Evolutionary conservation across 1,140 invertebrate genomes (phyloP).

Genomic region (Adoxophyes honmai): DNA sequence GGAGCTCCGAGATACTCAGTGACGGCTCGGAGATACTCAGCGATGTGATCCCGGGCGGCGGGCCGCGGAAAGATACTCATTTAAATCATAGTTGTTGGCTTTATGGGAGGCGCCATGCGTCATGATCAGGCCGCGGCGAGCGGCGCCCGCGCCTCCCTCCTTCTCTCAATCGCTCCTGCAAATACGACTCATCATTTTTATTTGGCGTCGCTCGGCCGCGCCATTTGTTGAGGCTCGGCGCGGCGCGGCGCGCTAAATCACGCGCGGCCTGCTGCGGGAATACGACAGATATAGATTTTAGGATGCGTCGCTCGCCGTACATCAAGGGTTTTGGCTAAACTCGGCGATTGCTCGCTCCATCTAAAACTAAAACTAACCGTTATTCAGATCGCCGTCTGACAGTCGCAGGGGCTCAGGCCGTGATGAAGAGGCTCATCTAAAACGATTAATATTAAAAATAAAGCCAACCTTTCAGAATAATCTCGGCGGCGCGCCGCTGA

Average conservation of each 20-base stretch:
- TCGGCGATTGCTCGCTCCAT: neutral
- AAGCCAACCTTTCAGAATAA: conserved; percentile 8
- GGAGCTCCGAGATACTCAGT: too few species aligned
- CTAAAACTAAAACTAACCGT: conserved; percentile 7
- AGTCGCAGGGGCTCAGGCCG: neutral
- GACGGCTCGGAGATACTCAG: neutral
- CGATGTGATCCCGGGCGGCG: too few species aligned
- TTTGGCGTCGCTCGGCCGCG: conserved; percentile 5
- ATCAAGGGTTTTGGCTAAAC: neutral
- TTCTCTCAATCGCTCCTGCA: neutral
- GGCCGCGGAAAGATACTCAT: too few species aligned
- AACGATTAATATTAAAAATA: conserved; percentile 12
- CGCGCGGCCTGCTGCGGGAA: neutral
- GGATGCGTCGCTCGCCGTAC: conserved; percentile 9
- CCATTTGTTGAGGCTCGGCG: conserved; percentile 8
- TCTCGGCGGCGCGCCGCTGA: neutral
- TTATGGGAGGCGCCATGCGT: too few species aligned
- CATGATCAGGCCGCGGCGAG: neutral
- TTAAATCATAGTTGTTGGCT: too few species aligned
- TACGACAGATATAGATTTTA: conserved; percentile 13
- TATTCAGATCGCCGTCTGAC: neutral
- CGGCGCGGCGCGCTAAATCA: conserved; percentile 7
- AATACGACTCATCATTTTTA: conserved; percentile 16
- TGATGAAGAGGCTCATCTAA: neutral
- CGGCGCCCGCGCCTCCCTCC: neutral